Evolutionary conservation across 2,797 vertebrate genomes (phyloP).

Genomic region (Cyprinodon diabolis): DNA sequence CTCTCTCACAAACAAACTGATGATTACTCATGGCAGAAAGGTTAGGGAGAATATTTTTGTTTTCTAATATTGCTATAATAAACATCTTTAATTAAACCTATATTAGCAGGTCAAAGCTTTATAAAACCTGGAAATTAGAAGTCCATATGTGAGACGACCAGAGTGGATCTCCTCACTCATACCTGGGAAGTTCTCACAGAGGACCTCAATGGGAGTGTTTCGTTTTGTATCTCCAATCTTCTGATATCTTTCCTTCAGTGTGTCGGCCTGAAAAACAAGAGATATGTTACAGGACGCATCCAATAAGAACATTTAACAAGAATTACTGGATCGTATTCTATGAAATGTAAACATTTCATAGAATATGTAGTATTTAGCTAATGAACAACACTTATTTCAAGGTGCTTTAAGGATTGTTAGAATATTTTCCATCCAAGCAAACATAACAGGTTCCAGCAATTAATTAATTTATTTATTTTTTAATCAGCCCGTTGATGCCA

Average conservation of each 20-base stretch:
- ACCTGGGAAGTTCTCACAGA: conserved; percentile 99
- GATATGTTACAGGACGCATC: background rate
- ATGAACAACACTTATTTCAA: too few species aligned
- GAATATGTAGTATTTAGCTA: too few species aligned
- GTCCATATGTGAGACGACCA: background rate
- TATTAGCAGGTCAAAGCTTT: too few species aligned
- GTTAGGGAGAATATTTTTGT: too few species aligned
- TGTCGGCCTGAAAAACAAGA: conserved; percentile 87
- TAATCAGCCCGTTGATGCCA: background rate
- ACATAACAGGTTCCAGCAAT: too few species aligned
- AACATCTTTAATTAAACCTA: too few species aligned
- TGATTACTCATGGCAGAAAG: too few species aligned
- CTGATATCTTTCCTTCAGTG: conserved; percentile 98
- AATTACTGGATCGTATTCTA: background rate
- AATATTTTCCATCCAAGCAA: too few species aligned
- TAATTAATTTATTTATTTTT: too few species aligned
- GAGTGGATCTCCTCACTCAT: conserved; percentile 19
- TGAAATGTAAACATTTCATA: background rate
- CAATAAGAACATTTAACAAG: background rate
- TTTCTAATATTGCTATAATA: too few species aligned
- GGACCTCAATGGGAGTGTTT: conserved; percentile 97
- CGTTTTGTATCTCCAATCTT: conserved; percentile 99
- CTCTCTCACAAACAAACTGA: too few species aligned
- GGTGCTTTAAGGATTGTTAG: too few species aligned
- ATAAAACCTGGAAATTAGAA: background rate